Conservation (phyloP, 2,797 vertebrate genomes). For the Echeneis naucrates region DNA sequence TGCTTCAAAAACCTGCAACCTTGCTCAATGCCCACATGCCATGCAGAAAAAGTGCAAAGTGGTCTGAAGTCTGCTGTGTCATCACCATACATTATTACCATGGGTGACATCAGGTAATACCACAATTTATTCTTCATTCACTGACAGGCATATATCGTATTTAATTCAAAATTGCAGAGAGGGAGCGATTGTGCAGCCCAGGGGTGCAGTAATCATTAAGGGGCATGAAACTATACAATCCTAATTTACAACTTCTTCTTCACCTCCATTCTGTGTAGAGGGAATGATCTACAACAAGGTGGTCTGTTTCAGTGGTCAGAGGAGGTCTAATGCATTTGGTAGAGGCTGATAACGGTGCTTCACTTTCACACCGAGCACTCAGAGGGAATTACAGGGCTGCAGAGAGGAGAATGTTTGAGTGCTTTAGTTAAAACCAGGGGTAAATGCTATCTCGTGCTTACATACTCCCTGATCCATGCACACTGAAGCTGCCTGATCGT, state of each 20-base stretch:
- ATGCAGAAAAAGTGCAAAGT: constrained; percentile 60
- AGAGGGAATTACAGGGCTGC: constrained; percentile 81
- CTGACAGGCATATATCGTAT: constrained; percentile 68
- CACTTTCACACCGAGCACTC: constrained; percentile 78
- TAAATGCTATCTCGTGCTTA: constrained; percentile 82
- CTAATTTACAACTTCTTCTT: constrained; percentile 81
- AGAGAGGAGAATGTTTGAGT: constrained; percentile 79
- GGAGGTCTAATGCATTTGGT: constrained; percentile 82
- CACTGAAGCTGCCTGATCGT: constrained; percentile 69
- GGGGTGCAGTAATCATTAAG: constrained; percentile 75
- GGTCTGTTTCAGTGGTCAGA: constrained; percentile 77
- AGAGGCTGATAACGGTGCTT: constrained; percentile 81
- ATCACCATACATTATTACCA: constrained; percentile 71
- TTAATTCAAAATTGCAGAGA: constrained; percentile 68
- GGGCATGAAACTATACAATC: constrained; percentile 75
- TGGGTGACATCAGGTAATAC: constrained; percentile 69
- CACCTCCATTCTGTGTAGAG: constrained; percentile 62
- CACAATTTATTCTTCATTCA: constrained; percentile 67
- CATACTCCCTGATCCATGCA: constrained; percentile 77
- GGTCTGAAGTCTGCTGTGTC: constrained; percentile 65
- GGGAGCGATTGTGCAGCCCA: constrained; percentile 67
- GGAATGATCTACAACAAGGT: constrained; percentile 76
- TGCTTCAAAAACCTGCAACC: constrained; percentile 47
- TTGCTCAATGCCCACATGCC: constrained; percentile 53
- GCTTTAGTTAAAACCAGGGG: constrained; percentile 82